Percentiles rank a stretch among this genome's conserved stretches.
Conservation (phyloP, 2,113 vertebrate species). For the Bambusicola thoracicus region DNA sequence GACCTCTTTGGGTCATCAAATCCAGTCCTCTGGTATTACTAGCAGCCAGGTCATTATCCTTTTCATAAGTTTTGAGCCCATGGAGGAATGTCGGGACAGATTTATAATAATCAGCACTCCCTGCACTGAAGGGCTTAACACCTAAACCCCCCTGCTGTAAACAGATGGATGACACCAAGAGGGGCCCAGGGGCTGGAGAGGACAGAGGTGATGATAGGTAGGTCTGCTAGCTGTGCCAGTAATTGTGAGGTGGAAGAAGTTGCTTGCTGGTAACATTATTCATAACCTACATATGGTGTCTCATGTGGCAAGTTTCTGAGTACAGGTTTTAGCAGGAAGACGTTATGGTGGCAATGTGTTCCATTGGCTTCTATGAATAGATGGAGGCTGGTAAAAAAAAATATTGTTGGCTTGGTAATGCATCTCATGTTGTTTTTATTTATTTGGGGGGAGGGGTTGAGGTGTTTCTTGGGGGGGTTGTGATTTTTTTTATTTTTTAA, state of each 20-base stretch:
- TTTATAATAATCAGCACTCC: neutral
- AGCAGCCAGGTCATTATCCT: neutral
- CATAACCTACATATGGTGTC: neutral
- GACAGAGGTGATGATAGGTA: neutral
- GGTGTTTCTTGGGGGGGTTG: too few relatives aligned
- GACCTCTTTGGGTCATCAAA: constrained; percentile 3
- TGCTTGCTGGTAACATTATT: neutral
- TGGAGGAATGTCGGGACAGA: neutral
- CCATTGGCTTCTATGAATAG: neutral
- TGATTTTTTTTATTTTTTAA: too few relatives aligned
- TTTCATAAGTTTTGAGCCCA: neutral
- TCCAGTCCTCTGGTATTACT: constrained; percentile 12
- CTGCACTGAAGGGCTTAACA: constrained; percentile 7
- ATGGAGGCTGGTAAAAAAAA: neutral
- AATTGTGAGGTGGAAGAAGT: neutral
- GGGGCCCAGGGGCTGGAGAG: neutral
- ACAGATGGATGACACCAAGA: constrained; percentile 1
- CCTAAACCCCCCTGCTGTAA: neutral
- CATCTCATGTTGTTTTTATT: neutral
- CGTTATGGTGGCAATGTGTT: neutral
- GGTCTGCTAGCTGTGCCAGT: neutral
- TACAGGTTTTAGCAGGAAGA: neutral
- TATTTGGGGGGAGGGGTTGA: too few relatives aligned
- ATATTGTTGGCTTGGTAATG: neutral
- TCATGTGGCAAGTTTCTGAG: neutral